Evolutionary conservation across 2,888 invertebrate species (phyloP), one percentile per base, ranked within the genome.

Genomic region (Aleiodes alternator): DNA sequence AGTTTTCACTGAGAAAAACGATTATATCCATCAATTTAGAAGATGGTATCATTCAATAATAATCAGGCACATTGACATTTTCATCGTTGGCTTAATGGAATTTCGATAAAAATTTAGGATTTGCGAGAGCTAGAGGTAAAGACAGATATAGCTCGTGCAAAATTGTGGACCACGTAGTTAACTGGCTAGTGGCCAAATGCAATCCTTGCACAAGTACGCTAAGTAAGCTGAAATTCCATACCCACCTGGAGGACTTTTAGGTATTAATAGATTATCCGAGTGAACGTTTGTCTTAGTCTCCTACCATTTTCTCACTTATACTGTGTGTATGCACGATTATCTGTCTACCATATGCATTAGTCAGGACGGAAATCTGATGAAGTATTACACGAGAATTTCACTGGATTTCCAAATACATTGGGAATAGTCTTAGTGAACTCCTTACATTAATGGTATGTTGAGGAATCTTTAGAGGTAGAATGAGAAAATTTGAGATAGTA

Each of bases 221-320:
- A 79, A 82, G 80, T 82, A 77, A 72, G 78, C 79, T 80, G 80
- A 82, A 71, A 83, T 85, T 83, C 83, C 83, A 81, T 83, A 80
- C 80, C 80, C 82, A 86, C 84, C 83, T 83, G 83, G 78, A 84
- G 82, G 80, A 82, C 81, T 82, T 81, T 78, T 80, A 77, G 80
- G 80, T 80, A 83, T 83, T 85, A 84, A 86, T 84, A 83, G 83
- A 86, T 87, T 84, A 83, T 82, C 80, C 81, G 7, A 75, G 55
- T 69, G 59, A 72, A 69, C 80, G 79, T 83, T 83, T 79, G 76
- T 81, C 80, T 82, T 77, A 53, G 56, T 82, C 77, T 68, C 51
- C 71, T 23, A 69, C 50, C 51, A 51, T 31, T n/a, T 51, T 31
- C 38, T 34, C 16, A n/a, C 29, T 11, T 29, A 14, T 34, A 53